These are phyloP conservation scores for Bujurquina vittata DNA, from an alignment of 2,113 vertebrate species.

Conservation along the genomic window DNA sequence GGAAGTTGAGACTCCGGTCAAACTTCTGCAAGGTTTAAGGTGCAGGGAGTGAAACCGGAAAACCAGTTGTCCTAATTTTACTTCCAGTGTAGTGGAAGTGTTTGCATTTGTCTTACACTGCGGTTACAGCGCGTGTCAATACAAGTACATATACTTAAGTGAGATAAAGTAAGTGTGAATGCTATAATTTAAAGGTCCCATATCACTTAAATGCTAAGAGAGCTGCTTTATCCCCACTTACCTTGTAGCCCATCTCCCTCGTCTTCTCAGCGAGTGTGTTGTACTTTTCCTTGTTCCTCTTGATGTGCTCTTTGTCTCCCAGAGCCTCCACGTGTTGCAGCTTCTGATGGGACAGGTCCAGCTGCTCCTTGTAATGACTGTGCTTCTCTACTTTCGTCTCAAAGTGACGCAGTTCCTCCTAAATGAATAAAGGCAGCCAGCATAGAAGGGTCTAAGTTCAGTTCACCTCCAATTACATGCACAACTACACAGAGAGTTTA, in stretches of 20 bases:
- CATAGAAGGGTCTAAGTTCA: not conserved
- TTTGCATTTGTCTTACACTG: not conserved
- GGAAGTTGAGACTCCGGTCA: not conserved
- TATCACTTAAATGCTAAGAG: not conserved
- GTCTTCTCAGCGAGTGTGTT: slow-evolving; percentile 88
- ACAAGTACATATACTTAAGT: too few relatives aligned
- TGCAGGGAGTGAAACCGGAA: not conserved
- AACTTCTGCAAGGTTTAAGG: not conserved
- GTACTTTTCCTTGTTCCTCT: slow-evolving; percentile 89
- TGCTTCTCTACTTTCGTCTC: slow-evolving; percentile 97
- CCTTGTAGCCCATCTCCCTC: slow-evolving; percentile 95
- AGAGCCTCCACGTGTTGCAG: slow-evolving; percentile 87
- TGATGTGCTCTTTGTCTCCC: slow-evolving; percentile 89
- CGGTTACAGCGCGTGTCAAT: not conserved
- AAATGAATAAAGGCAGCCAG: not conserved
- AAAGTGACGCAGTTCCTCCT: slow-evolving; percentile 97
- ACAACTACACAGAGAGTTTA: slow-evolving; percentile 13
- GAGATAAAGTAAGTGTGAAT: too few relatives aligned
- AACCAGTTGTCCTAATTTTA: not conserved
- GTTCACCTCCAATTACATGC: slow-evolving; percentile 35
- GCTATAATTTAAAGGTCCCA: too few relatives aligned
- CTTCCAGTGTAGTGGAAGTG: not conserved
- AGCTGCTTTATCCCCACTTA: slow-evolving; percentile 38
- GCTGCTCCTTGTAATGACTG: slow-evolving; percentile 93
- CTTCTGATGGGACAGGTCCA: slow-evolving; percentile 95